Evolutionary conservation across 2,113 vertebrate genomes (phyloP).

Genomic region (Eptesicus fuscus): DNA sequence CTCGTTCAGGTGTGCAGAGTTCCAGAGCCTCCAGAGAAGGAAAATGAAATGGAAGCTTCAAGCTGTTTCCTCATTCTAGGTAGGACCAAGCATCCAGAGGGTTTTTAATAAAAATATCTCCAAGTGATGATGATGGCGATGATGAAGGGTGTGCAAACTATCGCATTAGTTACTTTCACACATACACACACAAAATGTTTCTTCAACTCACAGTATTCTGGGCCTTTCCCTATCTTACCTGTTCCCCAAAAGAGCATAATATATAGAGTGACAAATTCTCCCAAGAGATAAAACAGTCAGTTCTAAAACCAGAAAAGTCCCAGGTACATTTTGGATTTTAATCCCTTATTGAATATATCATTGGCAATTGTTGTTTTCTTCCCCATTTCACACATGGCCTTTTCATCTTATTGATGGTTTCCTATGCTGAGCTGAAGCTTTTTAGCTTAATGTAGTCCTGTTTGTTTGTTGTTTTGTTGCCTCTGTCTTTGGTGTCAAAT

Average conservation of each 20-base stretch:
- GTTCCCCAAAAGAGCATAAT: not conserved
- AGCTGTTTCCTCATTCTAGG: conserved; percentile 72
- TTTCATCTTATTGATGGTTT: not conserved
- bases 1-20: conserved; percentile 49
- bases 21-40: conserved; percentile 34
- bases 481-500: not conserved
- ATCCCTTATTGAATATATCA: not conserved
- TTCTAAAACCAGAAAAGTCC: not conserved
- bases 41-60: conserved; percentile 68
- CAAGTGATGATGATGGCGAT: not conserved
- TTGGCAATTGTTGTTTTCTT: not conserved
- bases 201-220: not conserved
- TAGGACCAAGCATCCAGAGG: not conserved
- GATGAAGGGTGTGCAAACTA: not conserved
- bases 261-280: not conserved
- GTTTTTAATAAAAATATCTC: not conserved
- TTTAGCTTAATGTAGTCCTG: not conserved
- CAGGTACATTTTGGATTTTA: not conserved
- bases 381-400: not conserved
- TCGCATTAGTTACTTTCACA: not conserved
- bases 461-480: not conserved
- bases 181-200: not conserved
- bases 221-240: not conserved
- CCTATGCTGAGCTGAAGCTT: not conserved
- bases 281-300: not conserved